Base-by-base conservation (phyloP, 2,888 invertebrate species). In the Galerucella pusilla region DNA sequence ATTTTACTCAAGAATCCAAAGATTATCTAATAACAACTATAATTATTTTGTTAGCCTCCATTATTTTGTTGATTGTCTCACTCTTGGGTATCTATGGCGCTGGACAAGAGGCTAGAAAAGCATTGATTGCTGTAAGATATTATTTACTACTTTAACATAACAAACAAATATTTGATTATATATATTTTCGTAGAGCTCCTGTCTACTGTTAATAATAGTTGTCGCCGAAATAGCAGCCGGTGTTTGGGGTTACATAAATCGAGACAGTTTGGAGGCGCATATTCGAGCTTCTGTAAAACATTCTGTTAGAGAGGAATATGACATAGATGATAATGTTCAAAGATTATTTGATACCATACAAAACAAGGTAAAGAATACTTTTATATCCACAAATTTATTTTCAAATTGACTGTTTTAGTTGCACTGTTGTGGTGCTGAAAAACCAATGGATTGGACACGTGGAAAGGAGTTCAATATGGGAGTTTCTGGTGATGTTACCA, bases 51-150 rank as follows among this genome's bases (percentile, higher is more conserved):
- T 91, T 90, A 42, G 91, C 93, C 73, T 96, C 96, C 7, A 87
- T 91, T 57, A 88, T 95, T 68, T 92, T 96, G 86, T 90, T 94
- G 75, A 86, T 95, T 60, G 92, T 95, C 42, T 93, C 94, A 16
- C 93, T 95, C 86, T 90, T 96, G 64, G 96, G 96, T 70, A 96
- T 96, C 84, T 94, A 93, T 85, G 96, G 96, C 54, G 94, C 95
- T 10, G 90, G 92, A 77, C 91, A 92, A 81, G 94, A 94, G 86
- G 94, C 93, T 46, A 93, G 93, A 83, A 94, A 94, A 86, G 91
- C 94, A 88, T 90, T 97, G 61, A 90, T 93, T 77, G 89, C 92
- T 85, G 94, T 95, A 88, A 91, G 92, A 42, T 42, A 42, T 42
- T 42, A 7, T 42, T 42, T 65, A 59, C 20, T 66, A 12, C 4